phyloP scores from a whole-genome alignment of 1,140 invertebrate species.

The Micrasema longulum region DNA sequence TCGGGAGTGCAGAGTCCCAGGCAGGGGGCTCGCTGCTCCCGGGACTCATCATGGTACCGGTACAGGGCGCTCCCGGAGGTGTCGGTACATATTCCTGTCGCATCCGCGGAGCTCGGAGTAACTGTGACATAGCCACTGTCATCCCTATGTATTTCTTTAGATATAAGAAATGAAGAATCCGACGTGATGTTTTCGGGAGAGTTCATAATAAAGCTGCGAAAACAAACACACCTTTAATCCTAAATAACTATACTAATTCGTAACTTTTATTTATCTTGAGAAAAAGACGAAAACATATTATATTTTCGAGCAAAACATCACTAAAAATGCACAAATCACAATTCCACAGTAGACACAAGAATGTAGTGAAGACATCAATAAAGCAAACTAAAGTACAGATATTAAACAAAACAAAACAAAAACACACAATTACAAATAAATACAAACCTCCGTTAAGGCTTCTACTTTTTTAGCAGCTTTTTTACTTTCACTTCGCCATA shows the following conservation, averaged over 20 bases:
- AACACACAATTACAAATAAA: conserved; percentile 33
- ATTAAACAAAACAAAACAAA: too few relatives aligned
- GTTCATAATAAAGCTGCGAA: conserved; percentile 44
- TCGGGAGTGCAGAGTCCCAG: conserved; percentile 12
- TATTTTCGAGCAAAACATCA: too few relatives aligned
- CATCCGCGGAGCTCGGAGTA: conserved; percentile 45
- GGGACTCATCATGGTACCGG: background rate
- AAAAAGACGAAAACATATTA: too few relatives aligned
- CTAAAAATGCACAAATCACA: too few relatives aligned
- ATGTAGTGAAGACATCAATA: too few relatives aligned
- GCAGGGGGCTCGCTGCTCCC: background rate
- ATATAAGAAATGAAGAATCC: conserved; percentile 11
- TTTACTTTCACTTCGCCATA: conserved; percentile 34
- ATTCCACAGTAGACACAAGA: too few relatives aligned
- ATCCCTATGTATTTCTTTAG: conserved; percentile 36
- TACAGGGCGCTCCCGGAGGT: conserved; percentile 6
- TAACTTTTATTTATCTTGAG: too few relatives aligned
- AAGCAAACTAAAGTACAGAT: too few relatives aligned
- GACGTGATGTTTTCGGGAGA: conserved; percentile 32
- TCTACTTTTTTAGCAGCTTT: conserved; percentile 12
- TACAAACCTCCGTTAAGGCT: conserved; percentile 21
- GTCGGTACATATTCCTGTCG: conserved; percentile 17
- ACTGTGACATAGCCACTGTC: conserved; percentile 51
- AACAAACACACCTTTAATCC: background rate
- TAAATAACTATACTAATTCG: conserved; percentile 4